Conservation (phyloP, 2,888 invertebrate genomes). For the Bimastos eiseni region DNA sequence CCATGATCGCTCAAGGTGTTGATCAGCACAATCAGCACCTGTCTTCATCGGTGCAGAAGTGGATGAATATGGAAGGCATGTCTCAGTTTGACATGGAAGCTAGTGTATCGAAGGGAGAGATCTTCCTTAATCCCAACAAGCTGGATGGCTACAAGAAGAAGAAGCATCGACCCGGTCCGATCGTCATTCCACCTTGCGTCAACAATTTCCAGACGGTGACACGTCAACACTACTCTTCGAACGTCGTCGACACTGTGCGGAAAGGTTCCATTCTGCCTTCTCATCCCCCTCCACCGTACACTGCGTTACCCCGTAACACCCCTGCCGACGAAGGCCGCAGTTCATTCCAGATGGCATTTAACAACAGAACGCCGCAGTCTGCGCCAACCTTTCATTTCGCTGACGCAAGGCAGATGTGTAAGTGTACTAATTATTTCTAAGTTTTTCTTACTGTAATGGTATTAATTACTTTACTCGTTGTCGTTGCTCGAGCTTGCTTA, state of each 20-base stretch:
- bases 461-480: neutral
- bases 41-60: neutral
- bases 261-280: neutral
- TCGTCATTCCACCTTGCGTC: conserved; percentile 17
- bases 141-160: conserved; percentile 1
- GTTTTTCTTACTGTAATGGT: neutral
- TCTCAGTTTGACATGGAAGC: neutral
- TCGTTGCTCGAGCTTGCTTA: neutral
- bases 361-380: neutral
- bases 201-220: conserved; percentile 15
- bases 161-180: neutral
- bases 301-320: neutral
- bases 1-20: neutral
- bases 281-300: conserved; percentile 17
- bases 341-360: conserved; percentile 18
- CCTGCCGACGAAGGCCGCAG: neutral
- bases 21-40: neutral
- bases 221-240: neutral
- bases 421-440: neutral
- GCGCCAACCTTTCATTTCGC: conserved; percentile 17
- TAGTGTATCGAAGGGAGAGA: neutral
- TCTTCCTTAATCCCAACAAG: conserved; percentile 13
- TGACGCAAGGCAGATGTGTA: neutral
- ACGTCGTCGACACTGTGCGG: neutral
- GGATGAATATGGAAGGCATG: conserved; percentile 1